Percentiles rank a stretch among this genome's conserved stretches.
phyloP scores from a whole-genome alignment of 2,797 vertebrate species.

The Nasua narica region DNA sequence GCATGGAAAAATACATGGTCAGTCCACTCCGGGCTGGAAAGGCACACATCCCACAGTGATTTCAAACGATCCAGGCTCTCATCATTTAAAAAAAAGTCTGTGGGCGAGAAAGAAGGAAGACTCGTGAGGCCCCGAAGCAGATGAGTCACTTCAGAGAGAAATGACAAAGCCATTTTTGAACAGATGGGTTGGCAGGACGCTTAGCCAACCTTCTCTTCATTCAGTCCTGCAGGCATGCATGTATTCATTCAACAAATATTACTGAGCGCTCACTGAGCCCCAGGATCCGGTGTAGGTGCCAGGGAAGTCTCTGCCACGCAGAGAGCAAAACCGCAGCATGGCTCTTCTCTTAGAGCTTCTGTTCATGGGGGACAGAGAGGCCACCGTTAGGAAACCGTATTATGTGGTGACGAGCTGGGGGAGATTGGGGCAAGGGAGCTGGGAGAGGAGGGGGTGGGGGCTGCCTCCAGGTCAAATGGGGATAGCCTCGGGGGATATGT shows the following conservation, averaged over 20 bases:
- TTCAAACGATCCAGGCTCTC: slow-evolving; percentile 8
- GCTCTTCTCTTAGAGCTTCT: neutral
- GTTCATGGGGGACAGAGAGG: too few species aligned
- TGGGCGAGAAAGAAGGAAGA: slow-evolving; percentile 13
- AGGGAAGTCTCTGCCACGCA: too few species aligned
- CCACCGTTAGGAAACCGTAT: rapidly evolving
- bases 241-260: neutral
- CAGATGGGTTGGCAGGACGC: neutral
- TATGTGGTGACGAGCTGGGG: rapidly evolving
- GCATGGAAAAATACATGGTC: slow-evolving; percentile 44
- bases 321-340: neutral
- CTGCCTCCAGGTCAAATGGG: neutral
- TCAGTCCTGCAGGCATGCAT: neutral
- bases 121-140: neutral
- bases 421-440: rapidly evolving
- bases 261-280: rapidly evolving
- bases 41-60: neutral
- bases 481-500: neutral
- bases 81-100: neutral
- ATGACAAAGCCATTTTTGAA: neutral
- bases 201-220: neutral
- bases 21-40: neutral
- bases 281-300: rapidly evolving
- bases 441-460: rapidly evolving
- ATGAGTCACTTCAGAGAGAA: slow-evolving; percentile 55